Conservation (phyloP, 1,140 invertebrate species). For the Phortica variegata region DNA sequence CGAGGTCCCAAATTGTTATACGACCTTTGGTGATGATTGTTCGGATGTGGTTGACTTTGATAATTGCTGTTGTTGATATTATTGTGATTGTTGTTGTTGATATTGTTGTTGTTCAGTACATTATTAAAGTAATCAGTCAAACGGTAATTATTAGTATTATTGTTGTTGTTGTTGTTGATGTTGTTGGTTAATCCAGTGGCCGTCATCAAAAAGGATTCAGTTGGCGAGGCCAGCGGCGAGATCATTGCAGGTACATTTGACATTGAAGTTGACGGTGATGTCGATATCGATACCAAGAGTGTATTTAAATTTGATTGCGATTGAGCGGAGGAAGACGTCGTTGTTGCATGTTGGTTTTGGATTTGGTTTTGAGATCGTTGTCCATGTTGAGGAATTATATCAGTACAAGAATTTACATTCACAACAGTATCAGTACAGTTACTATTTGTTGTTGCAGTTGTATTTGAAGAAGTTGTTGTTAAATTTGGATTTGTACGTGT, state of each 20-base stretch:
- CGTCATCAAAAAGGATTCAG: background rate
- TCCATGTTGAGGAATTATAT: slow-evolving; percentile 53
- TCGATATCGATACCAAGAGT: slow-evolving; percentile 3
- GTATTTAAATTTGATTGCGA: too few species aligned
- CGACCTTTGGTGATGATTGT: slow-evolving; percentile 5
- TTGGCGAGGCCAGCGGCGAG: too few species aligned
- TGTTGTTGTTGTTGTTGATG: slow-evolving; percentile 12
- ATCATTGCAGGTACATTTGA: too few species aligned
- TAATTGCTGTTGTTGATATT: slow-evolving; percentile 16
- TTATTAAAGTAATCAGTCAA: slow-evolving; percentile 28
- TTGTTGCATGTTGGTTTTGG: slow-evolving; percentile 32
- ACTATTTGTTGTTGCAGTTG: slow-evolving; percentile 55
- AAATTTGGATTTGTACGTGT: slow-evolving; percentile 54
- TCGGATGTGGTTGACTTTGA: background rate
- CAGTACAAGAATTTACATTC: slow-evolving; percentile 58
- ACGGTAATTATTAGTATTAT: slow-evolving; percentile 25
- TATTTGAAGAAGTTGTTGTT: slow-evolving; percentile 52
- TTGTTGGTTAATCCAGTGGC: slow-evolving; percentile 15
- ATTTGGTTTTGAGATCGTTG: slow-evolving; percentile 20
- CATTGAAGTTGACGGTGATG: background rate
- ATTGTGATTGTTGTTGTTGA: slow-evolving; percentile 16
- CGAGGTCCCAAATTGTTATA: too few species aligned
- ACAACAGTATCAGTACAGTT: slow-evolving; percentile 50
- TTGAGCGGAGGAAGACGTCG: slow-evolving; percentile 16
- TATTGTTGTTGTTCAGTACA: slow-evolving; percentile 23